phyloP scores from a whole-genome alignment of 2,797 vertebrate genomes.

The Myripristis jacobus region DNA sequence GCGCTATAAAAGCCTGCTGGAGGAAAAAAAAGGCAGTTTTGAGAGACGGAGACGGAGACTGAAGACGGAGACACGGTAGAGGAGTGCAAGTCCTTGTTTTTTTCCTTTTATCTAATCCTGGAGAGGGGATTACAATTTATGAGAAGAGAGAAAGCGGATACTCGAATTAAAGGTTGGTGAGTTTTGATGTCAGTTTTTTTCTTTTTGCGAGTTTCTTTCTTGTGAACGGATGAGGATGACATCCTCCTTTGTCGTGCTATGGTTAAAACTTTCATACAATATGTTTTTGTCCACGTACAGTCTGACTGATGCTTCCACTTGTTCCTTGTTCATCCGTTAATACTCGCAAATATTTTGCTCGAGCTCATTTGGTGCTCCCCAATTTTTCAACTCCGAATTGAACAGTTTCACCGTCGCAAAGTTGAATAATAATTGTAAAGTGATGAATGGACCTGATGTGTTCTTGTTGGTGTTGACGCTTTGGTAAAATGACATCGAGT shows the following conservation, averaged over 20 bases:
- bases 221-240: constrained; percentile 39
- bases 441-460: not conserved
- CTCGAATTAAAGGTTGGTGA: constrained; percentile 58
- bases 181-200: constrained; percentile 29
- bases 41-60: constrained; percentile 53
- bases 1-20: constrained; percentile 82
- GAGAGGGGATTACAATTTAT: constrained; percentile 51
- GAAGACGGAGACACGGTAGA: constrained; percentile 24
- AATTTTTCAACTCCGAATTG: too few species aligned
- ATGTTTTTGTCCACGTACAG: rapidly evolving
- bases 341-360: not conserved
- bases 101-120: constrained; percentile 3
- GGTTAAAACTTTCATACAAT: not conserved
- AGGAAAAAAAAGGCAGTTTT: constrained; percentile 65
- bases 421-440: not conserved
- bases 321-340: not conserved
- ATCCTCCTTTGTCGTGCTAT: not conserved
- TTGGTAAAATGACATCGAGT: not conserved
- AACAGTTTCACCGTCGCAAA: not conserved
- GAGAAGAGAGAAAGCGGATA: constrained; percentile 49
- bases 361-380: not conserved
- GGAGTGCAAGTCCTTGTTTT: constrained; percentile 11
- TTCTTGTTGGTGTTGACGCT: not conserved
- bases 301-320: not conserved
- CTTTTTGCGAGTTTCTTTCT: constrained; percentile 65